Evolutionary conservation across 2,888 invertebrate genomes (phyloP).

Genomic region (Heliothis peltigera): DNA sequence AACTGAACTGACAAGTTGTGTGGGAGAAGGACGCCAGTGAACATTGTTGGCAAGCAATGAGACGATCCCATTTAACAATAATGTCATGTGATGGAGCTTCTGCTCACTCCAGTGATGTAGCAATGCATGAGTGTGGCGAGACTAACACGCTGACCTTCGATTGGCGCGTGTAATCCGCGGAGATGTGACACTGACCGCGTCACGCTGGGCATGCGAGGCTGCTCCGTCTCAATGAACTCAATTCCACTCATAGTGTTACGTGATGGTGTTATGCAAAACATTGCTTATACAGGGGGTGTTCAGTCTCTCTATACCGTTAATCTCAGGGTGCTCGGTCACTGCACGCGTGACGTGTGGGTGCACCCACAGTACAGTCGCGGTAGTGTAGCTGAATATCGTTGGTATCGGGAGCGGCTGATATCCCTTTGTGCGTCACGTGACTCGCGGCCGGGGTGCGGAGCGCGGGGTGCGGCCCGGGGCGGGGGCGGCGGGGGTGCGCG

Average conservation of each 20-base stretch:
- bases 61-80: no score
- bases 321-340: not conserved
- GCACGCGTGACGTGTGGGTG: no score
- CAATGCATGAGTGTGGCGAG: not conserved
- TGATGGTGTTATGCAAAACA: constrained; percentile 6
- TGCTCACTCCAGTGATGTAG: not conserved
- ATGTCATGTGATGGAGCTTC: constrained; percentile 19
- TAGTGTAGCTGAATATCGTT: constrained; percentile 6
- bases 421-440: constrained; percentile 45
- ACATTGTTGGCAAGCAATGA: no score
- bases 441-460: constrained; percentile 12
- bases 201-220: constrained; percentile 32
- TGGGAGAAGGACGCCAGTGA: no score
- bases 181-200: constrained; percentile 24
- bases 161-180: constrained; percentile 12
- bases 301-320: not conserved
- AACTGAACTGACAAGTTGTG: no score
- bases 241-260: constrained; percentile 7
- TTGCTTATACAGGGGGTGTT: constrained; percentile 30
- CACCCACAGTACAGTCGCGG: not conserved
- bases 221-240: constrained; percentile 23
- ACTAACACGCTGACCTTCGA: constrained; percentile 3
- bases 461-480: not conserved
- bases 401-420: constrained; percentile 51
- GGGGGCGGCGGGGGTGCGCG: not conserved